These are phyloP conservation scores for Deilephila porcellus DNA, from an alignment of 2,888 invertebrate genomes.

Conservation along the genomic window DNA sequence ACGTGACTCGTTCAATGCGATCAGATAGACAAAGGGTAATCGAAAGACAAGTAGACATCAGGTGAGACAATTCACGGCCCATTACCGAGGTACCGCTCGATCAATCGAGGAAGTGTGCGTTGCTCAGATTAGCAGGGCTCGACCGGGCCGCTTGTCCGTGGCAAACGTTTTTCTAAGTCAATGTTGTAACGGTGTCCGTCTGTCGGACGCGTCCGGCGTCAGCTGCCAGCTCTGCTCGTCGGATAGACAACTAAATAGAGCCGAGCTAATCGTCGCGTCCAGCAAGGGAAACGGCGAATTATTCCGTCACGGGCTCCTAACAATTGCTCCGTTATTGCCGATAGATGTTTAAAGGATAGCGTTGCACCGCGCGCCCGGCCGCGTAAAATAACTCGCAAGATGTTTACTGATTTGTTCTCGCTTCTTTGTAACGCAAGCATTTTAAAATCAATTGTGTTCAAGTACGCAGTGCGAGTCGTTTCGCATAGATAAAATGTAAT, in stretches of 20 bases:
- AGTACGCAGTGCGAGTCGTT: background rate
- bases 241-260: conserved; percentile 84
- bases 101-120: conserved; percentile 59
- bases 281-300: conserved; percentile 83
- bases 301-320: conserved; percentile 77
- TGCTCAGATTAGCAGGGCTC: conserved; percentile 13
- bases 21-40: conserved; percentile 41
- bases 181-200: conserved; percentile 80
- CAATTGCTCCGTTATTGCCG: conserved; percentile 78
- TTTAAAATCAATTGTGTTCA: conserved; percentile 16
- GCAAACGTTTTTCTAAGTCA: conserved; percentile 84
- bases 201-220: conserved; percentile 77
- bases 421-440: conserved; percentile 7
- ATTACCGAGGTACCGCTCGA: conserved; percentile 55
- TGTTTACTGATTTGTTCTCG: conserved; percentile 17
- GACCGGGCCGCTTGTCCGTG: conserved; percentile 60
- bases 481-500: conserved; percentile 18
- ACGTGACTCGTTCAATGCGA: conserved; percentile 51
- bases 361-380: conserved; percentile 47
- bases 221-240: conserved; percentile 77
- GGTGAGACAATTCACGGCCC: conserved; percentile 57
- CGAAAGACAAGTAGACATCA: conserved; percentile 52
- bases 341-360: conserved; percentile 62
- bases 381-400: conserved; percentile 43
- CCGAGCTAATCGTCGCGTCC: conserved; percentile 81